phyloP scores from a whole-genome alignment of 2,888 invertebrate genomes.

The Linyphia triangularis region DNA sequence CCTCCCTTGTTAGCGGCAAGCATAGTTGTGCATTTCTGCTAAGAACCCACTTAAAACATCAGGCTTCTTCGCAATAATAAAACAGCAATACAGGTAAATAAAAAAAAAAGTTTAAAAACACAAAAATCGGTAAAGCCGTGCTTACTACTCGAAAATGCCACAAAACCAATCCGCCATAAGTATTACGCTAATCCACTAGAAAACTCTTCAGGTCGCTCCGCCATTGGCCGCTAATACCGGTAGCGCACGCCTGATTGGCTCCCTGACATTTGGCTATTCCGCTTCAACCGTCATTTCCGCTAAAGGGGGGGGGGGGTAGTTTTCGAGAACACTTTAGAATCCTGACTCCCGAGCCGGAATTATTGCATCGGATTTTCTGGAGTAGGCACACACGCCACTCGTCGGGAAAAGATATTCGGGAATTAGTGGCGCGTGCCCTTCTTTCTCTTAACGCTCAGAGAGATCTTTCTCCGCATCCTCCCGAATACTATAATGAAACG shows the following conservation, averaged over 20 bases:
- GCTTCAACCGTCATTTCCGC: constrained; percentile 62
- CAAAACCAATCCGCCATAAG: constrained; percentile 74
- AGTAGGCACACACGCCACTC: constrained; percentile 53
- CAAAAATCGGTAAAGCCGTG: constrained; percentile 47
- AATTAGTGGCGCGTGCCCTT: constrained; percentile 67
- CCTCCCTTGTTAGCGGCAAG: constrained; percentile 30
- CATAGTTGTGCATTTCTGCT: constrained; percentile 61
- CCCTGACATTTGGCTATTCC: constrained; percentile 69
- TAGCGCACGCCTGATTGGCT: constrained; percentile 69
- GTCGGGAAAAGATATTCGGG: constrained; percentile 69
- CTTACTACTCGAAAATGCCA: constrained; percentile 74
- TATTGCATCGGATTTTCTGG: constrained; percentile 74
- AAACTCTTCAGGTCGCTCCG: constrained; percentile 56
- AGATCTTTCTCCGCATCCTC: background rate
- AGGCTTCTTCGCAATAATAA: constrained; percentile 33
- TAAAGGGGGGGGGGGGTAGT: constrained; percentile 66
- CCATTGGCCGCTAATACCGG: constrained; percentile 66
- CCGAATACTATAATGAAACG: constrained; percentile 65
- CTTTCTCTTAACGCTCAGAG: constrained; percentile 61
- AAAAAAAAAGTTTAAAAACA: constrained; percentile 2
- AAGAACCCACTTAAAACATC: constrained; percentile 68
- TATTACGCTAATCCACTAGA: constrained; percentile 73
- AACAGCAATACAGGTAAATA: constrained; percentile 21
- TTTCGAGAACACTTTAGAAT: constrained; percentile 75
- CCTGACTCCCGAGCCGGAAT: constrained; percentile 66